A percentile compares a stretch with the other conserved stretches of the same genome.
Evolutionary conservation across 2,888 invertebrate species (phyloP).

Genomic region (Heliconius sara): DNA sequence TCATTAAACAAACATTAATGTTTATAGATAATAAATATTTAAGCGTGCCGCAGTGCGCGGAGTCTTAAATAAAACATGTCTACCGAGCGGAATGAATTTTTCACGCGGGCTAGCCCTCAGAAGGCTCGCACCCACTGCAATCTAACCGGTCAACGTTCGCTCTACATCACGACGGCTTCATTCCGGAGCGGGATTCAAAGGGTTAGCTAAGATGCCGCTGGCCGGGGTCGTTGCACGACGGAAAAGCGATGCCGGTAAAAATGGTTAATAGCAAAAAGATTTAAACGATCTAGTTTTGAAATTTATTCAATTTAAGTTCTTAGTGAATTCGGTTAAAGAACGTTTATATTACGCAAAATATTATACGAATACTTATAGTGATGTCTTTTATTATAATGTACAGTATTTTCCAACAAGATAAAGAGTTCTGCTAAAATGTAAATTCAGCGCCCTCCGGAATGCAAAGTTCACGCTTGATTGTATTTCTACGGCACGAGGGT

Average conservation of each 20-base stretch:
- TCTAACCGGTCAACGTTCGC: slow-evolving; percentile 46
- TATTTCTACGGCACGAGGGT: slow-evolving; percentile 64
- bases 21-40: slow-evolving; percentile 19
- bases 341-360: slow-evolving; percentile 1
- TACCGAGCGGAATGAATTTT: slow-evolving; percentile 71
- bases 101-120: slow-evolving; percentile 59
- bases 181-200: slow-evolving; percentile 39
- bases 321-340: not conserved
- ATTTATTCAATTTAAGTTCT: not conserved
- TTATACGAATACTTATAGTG: slow-evolving; percentile 14
- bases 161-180: slow-evolving; percentile 44
- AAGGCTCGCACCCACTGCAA: slow-evolving; percentile 41
- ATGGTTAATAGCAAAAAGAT: not conserved
- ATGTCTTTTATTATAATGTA: slow-evolving; percentile 57
- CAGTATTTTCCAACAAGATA: slow-evolving; percentile 67
- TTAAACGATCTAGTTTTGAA: not conserved
- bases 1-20: not conserved
- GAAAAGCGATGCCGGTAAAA: slow-evolving; percentile 20
- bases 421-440: slow-evolving; percentile 65
- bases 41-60: slow-evolving; percentile 64
- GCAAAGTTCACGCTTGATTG: slow-evolving; percentile 74
- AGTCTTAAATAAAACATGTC: slow-evolving; percentile 72
- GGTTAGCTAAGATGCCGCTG: slow-evolving; percentile 43
- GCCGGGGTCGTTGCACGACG: slow-evolving; percentile 40
- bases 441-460: slow-evolving; percentile 66